Evolutionary conservation across 2,797 vertebrate species (phyloP), one percentile per base, ranked within the genome.

Genomic region (Leptoclinus maculatus): DNA sequence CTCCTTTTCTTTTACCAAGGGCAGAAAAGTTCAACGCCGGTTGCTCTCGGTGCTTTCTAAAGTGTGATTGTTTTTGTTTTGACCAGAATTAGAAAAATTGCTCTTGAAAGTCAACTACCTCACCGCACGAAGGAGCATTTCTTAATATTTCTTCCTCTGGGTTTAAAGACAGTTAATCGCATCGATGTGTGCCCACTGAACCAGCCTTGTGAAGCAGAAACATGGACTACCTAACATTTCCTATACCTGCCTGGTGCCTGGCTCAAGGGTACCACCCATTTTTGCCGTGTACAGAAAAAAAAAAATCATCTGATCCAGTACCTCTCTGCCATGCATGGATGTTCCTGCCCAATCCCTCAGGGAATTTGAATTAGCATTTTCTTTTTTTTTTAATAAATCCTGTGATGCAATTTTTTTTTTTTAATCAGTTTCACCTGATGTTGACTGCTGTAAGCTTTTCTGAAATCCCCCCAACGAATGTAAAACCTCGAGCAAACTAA

Each of bases 401-500:
- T 59, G 25, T 45, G 45, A 70, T 67, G 45, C 36, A 12, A 47
- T 5, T 54, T 16, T 41, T 41, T 34, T 72, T 67, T 66, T 64
- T 59, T 21, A 62, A 64, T 68, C 54, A 65, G 69, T 76, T 66
- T 62, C 49, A 74, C 49, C 49, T 79, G 41, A 29, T 32, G 59
- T 66, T 41, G 17, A 65, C 62, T 59, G 58, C 67, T 68, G 23
- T 68, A 75, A 76, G 71, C 53, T 64, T 27, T 39, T 51, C n/a
- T 34, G 19, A 59, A 39, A 47, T 49, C 8, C 23, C 32, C 27
- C 14, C 54, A 38, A 64, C 8, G 4, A 57, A 68, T 65, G 38
- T 74, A 68, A 74, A 68, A 56, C 63, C 66, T 63, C 2, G 49
- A 74, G 56, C 23, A 77, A 80, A 54, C 34, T 23, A 29, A 83